Conservation (phyloP, 2,888 invertebrate genomes). For the Oscheius sp. region DNA sequence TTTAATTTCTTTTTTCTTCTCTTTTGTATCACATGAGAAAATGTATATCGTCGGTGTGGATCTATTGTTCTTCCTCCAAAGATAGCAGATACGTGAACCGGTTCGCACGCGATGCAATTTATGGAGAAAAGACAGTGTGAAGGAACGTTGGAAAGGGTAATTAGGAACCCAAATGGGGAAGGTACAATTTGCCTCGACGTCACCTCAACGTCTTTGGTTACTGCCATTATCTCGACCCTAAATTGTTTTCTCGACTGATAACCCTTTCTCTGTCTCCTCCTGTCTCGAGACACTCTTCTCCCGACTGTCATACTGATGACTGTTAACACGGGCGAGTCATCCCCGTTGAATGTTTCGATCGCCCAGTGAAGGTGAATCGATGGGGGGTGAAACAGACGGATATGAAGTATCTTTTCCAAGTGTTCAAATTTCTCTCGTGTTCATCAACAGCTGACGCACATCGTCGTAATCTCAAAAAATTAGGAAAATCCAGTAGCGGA, state of each 20-base stretch:
- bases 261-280: neutral
- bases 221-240: neutral
- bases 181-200: too few relatives aligned
- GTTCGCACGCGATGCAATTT: too few relatives aligned
- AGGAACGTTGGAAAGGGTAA: too few relatives aligned
- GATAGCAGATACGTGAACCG: constrained; percentile 12
- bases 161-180: too few relatives aligned
- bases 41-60: neutral
- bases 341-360: constrained; percentile 10
- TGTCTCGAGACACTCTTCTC: neutral
- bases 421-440: too few relatives aligned
- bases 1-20: neutral
- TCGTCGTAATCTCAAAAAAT: too few relatives aligned
- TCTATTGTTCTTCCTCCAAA: constrained; percentile 5
- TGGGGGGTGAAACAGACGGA: too few relatives aligned
- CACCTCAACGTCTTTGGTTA: too few relatives aligned
- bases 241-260: constrained; percentile 20
- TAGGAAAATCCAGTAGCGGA: too few relatives aligned
- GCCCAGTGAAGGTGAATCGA: neutral
- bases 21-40: neutral
- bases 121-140: too few relatives aligned
- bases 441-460: too few relatives aligned
- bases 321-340: constrained; percentile 21
- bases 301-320: constrained; percentile 18
- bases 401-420: too few relatives aligned